These are phyloP conservation scores for Gandaritis pyraliata DNA, from an alignment of 2,888 invertebrate genomes.

Conservation along the genomic window DNA sequence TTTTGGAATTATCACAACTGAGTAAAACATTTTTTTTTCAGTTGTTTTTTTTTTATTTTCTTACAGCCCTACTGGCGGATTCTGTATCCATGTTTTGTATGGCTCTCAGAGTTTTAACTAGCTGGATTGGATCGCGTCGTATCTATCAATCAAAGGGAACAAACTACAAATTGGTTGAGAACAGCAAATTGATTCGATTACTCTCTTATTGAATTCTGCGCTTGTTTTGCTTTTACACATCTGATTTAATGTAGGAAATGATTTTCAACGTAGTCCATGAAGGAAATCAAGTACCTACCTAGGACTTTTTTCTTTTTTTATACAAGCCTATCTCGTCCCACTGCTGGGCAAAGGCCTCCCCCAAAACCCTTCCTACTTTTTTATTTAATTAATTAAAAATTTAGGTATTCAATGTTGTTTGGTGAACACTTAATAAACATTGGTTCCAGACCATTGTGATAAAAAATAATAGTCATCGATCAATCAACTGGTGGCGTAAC, in stretches of 20 bases:
- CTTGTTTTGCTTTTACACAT: slow-evolving; percentile 20
- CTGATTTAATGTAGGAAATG: slow-evolving; percentile 5
- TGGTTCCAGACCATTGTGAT: slow-evolving; percentile 25
- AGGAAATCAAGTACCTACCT: neutral
- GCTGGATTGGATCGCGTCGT: slow-evolving; percentile 32
- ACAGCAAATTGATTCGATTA: slow-evolving; percentile 42
- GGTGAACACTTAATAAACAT: slow-evolving; percentile 23
- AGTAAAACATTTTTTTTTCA: too few relatives aligned
- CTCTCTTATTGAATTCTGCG: slow-evolving; percentile 34
- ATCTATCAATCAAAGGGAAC: slow-evolving; percentile 42
- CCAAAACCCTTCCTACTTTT: too few relatives aligned
- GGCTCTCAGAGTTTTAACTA: slow-evolving; percentile 25
- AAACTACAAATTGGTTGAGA: slow-evolving; percentile 43
- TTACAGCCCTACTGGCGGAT: slow-evolving; percentile 22
- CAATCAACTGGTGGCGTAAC: slow-evolving; percentile 49
- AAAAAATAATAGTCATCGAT: slow-evolving; percentile 35
- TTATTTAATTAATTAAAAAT: too few relatives aligned
- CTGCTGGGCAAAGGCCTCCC: too few relatives aligned
- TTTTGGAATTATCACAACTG: too few relatives aligned
- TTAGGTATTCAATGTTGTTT: too few relatives aligned
- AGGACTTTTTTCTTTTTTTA: too few relatives aligned
- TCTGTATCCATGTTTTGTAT: slow-evolving; percentile 13
- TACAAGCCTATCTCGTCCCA: too few relatives aligned
- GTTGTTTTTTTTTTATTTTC: too few relatives aligned
- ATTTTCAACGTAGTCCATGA: neutral